phyloP scores from a whole-genome alignment of 2,888 invertebrate genomes.

The Seira musarum region DNA sequence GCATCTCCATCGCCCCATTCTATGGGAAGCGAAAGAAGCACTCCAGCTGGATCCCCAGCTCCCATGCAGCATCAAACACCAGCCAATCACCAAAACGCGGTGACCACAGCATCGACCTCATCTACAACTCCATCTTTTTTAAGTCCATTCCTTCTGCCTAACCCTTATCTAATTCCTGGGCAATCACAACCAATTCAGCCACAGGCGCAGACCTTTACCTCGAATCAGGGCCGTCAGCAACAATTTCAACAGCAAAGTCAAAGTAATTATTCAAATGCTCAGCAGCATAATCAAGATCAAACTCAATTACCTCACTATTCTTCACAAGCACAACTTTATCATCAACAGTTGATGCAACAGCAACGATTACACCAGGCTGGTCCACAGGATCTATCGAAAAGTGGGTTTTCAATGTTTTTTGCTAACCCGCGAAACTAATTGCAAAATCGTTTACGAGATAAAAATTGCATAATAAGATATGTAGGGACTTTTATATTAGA shows the following conservation, averaged over 20 bases:
- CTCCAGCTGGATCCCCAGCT: slow-evolving; percentile 23
- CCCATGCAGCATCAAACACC: neutral
- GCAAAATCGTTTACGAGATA: too few relatives aligned
- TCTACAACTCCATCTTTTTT: slow-evolving; percentile 2
- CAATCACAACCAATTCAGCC: neutral
- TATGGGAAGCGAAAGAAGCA: slow-evolving; percentile 11
- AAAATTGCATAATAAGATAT: too few relatives aligned
- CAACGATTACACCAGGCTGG: slow-evolving; percentile 17
- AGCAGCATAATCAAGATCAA: neutral
- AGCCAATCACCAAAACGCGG: too few relatives aligned
- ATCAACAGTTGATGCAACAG: slow-evolving; percentile 10
- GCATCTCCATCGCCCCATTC: neutral
- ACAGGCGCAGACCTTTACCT: slow-evolving; percentile 17
- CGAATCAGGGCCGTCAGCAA: too few relatives aligned
- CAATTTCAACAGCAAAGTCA: too few relatives aligned
- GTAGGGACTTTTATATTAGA: too few relatives aligned
- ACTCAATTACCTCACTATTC: too few relatives aligned
- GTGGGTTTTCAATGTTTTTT: slow-evolving; percentile 23
- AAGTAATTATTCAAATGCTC: neutral
- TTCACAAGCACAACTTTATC: slow-evolving; percentile 1
- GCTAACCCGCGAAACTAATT: slow-evolving; percentile 18
- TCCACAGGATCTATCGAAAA: slow-evolving; percentile 39
- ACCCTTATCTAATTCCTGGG: slow-evolving; percentile 24
- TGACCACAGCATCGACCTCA: neutral
- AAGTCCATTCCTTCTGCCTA: slow-evolving; percentile 26